Percentiles rank a stretch among this genome's conserved stretches.
phyloP scores from a whole-genome alignment of 2,113 vertebrate genomes.

The Chloropsis cyanopogon region DNA sequence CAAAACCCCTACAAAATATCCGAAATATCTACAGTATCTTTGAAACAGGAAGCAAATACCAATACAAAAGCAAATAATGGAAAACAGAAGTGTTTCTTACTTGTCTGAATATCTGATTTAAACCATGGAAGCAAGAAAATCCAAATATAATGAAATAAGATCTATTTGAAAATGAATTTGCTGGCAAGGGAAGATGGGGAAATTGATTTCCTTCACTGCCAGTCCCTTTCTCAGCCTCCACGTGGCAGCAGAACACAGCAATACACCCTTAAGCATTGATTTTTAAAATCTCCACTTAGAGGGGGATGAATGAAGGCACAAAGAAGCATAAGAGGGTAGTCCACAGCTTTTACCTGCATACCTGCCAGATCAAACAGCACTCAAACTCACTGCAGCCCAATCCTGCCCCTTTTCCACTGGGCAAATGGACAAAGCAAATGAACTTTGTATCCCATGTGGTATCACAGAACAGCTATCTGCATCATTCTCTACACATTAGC shows the following conservation, averaged over 20 bases:
- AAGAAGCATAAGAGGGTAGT: neutral
- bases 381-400: neutral
- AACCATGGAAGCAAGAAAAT: neutral
- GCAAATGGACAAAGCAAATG: slow-evolving; percentile 26
- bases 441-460: slow-evolving; percentile 11
- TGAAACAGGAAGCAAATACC: neutral
- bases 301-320: neutral
- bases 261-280: neutral
- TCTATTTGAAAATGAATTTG: neutral
- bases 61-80: neutral
- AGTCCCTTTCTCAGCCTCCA: neutral
- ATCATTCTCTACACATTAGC: neutral
- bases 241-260: slow-evolving; percentile 26
- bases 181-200: neutral
- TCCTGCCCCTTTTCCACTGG: neutral
- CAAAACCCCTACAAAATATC: neutral
- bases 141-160: neutral
- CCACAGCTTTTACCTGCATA: neutral
- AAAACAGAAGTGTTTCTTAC: neutral
- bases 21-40: neutral
- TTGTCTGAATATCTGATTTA: neutral
- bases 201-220: neutral
- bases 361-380: neutral
- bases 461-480: neutral
- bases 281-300: neutral